Evolutionary conservation across 1,140 invertebrate species (phyloP).

Genomic region (Zelostemma sp.): DNA sequence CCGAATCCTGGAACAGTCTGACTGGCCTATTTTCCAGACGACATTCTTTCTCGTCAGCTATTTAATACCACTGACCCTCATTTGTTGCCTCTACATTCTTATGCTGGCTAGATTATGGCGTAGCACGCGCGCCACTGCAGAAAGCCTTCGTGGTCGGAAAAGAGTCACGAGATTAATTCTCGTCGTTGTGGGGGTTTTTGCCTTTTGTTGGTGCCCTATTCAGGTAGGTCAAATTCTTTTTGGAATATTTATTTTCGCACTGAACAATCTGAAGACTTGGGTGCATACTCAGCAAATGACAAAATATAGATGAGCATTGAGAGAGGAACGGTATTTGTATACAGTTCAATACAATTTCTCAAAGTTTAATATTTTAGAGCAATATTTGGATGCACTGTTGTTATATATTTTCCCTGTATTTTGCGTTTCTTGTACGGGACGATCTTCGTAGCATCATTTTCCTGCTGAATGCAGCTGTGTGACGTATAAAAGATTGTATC

Average conservation of each 20-base stretch:
- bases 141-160: conserved; percentile 85
- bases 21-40: conserved; percentile 73
- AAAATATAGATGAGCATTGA: too few species aligned
- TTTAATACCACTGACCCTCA: conserved; percentile 86
- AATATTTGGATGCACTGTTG: too few species aligned
- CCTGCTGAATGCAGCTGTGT: too few species aligned
- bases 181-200: conserved; percentile 94
- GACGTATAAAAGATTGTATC: too few species aligned
- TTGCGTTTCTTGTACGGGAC: too few species aligned
- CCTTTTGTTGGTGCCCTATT: conserved; percentile 95
- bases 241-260: neutral
- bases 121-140: conserved; percentile 79
- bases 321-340: too few species aligned
- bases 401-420: too few species aligned
- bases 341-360: too few species aligned
- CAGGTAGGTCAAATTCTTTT: conserved; percentile 75
- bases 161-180: conserved; percentile 94
- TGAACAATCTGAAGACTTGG: too few species aligned
- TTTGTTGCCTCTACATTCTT: conserved; percentile 90
- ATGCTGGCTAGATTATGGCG: conserved; percentile 93
- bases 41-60: conserved; percentile 89
- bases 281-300: too few species aligned
- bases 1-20: conserved; percentile 57
- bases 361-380: too few species aligned
- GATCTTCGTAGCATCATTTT: too few species aligned